phyloP scores from a whole-genome alignment of 2,888 invertebrate genomes.

The Trichopria drosophilae region DNA sequence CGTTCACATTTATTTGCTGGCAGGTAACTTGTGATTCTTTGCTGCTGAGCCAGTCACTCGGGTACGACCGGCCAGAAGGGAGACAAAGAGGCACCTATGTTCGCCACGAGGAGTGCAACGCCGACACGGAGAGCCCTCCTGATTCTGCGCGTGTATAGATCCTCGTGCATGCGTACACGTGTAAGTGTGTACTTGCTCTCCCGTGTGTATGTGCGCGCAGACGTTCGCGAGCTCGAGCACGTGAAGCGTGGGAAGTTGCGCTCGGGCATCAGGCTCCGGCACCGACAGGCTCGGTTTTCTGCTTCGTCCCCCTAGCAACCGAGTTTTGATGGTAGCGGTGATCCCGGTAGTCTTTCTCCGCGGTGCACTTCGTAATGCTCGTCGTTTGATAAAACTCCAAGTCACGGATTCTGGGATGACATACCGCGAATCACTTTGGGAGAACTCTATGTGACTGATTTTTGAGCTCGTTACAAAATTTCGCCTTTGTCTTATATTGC shows the following conservation, averaged over 20 bases:
- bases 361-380: background rate
- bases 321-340: too few species aligned
- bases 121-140: slow-evolving; percentile 13
- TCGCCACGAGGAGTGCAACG: slow-evolving; percentile 2
- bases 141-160: too few species aligned
- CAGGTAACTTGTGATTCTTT: too few species aligned
- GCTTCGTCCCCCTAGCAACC: slow-evolving; percentile 15
- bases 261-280: slow-evolving; percentile 32
- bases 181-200: background rate
- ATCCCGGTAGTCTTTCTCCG: too few species aligned
- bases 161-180: too few species aligned
- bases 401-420: too few species aligned
- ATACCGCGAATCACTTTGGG: too few species aligned
- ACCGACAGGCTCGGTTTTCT: slow-evolving; percentile 31
- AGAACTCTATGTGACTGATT: too few species aligned
- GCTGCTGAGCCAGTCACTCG: too few species aligned
- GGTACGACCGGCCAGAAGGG: slow-evolving; percentile 10
- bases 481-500: too few species aligned
- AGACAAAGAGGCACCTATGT: slow-evolving; percentile 25
- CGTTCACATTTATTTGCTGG: too few species aligned
- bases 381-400: background rate
- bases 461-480: too few species aligned
- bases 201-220: slow-evolving; percentile 9
- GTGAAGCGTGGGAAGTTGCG: slow-evolving; percentile 48
- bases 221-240: slow-evolving; percentile 35